These are phyloP conservation scores for Maniola jurtina DNA, from an alignment of 1,140 invertebrate species.

Conservation along the genomic window DNA sequence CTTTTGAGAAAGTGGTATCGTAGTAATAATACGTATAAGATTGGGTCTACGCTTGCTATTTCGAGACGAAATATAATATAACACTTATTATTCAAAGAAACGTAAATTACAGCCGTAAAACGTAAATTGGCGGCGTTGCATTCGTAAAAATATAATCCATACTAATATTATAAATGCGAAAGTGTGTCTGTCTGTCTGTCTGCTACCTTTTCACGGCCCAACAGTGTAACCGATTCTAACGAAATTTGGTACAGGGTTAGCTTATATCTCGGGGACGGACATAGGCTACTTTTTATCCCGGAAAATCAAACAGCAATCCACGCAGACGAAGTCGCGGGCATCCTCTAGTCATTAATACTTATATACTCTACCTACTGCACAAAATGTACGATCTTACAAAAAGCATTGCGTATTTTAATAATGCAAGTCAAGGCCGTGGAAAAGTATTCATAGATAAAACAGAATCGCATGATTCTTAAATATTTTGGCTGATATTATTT, in stretches of 20 bases:
- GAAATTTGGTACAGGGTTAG: no score
- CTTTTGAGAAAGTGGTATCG: no score
- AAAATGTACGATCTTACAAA: neutral
- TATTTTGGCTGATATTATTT: neutral
- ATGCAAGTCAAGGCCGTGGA: constrained; percentile 44
- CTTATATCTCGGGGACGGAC: no score
- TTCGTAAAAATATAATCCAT: neutral
- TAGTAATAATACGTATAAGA: no score
- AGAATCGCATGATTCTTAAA: constrained; percentile 19
- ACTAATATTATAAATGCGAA: no score
- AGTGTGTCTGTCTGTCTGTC: no score
- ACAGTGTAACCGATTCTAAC: no score
- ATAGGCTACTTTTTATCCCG: no score
- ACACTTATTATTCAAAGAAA: neutral
- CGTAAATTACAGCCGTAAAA: neutral
- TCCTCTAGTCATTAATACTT: no score
- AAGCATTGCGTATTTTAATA: constrained; percentile 4
- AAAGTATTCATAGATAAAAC: constrained; percentile 42
- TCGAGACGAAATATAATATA: neutral
- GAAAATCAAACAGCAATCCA: no score
- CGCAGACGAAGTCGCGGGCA: no score
- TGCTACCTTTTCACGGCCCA: no score
- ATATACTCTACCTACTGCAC: neutral
- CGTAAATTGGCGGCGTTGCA: neutral
- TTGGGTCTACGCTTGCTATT: neutral